phyloP scores from a whole-genome alignment of 2,888 invertebrate genomes.

The Pyrgus malvae region DNA sequence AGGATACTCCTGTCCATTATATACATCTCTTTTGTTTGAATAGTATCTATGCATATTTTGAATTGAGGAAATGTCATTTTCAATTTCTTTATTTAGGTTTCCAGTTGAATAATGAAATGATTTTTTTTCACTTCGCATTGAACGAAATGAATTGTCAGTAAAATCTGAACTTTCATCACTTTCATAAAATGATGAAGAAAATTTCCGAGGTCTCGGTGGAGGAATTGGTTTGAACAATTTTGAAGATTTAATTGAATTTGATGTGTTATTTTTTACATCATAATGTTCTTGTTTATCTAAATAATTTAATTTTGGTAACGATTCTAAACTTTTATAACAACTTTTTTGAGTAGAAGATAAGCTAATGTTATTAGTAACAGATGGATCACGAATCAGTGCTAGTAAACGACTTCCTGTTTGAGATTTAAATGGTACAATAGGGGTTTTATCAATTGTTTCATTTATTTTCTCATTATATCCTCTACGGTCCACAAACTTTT shows the following conservation, averaged over 20 bases:
- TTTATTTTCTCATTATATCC: constrained; percentile 74
- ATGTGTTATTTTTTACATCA: constrained; percentile 23
- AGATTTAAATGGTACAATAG: constrained; percentile 67
- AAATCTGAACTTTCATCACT: constrained; percentile 72
- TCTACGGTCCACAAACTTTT: constrained; percentile 85
- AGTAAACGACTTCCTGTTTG: constrained; percentile 83
- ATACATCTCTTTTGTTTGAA: constrained; percentile 51
- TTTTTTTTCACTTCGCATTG: constrained; percentile 64
- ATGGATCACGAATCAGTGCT: constrained; percentile 83
- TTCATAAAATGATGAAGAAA: constrained; percentile 65
- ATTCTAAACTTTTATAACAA: constrained; percentile 44
- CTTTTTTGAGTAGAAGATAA: constrained; percentile 43
- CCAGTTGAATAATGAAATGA: constrained; percentile 73
- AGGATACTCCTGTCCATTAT: constrained; percentile 46
- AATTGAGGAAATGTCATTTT: constrained; percentile 70
- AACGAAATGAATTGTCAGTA: constrained; percentile 60
- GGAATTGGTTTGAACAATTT: constrained; percentile 60
- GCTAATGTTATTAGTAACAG: constrained; percentile 57
- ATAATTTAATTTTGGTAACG: constrained; percentile 40
- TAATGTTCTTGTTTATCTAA: constrained; percentile 3
- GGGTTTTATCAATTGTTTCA: constrained; percentile 40
- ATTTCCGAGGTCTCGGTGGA: constrained; percentile 65
- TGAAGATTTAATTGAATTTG: constrained; percentile 38
- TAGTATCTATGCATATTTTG: constrained; percentile 73
- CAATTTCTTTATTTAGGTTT: constrained; percentile 71